Base-by-base conservation (phyloP, 2,888 invertebrate species). In the Stenurella melanura region DNA sequence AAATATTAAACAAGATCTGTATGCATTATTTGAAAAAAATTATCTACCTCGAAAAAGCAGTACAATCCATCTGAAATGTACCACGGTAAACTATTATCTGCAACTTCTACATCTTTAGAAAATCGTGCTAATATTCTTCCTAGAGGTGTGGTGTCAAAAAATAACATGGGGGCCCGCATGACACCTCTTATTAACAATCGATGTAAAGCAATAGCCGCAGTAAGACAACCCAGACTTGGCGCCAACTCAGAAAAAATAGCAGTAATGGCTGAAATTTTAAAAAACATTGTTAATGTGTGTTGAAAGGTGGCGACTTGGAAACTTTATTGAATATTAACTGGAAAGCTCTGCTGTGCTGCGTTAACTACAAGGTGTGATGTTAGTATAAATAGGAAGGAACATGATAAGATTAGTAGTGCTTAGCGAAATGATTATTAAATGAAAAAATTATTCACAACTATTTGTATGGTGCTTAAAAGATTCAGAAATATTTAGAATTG, bases 141-240 rank as follows among this genome's bases (percentile, higher is more conserved):
- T 81, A 93, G 85, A 63, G 96, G 96, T 71, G 95, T 96, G 84
- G 93, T 93, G 89, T 96, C 96, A 90, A 94, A 96, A 91, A 95
- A 93, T 87, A 93, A 92, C 90, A 95, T 92, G 75, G 95, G 95
- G 86, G 93, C 92, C 86, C 91, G 91, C 82, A 95, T 87, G 81
- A 95, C 91, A 86, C 92, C 92, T 74, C 87, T 85, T 86, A 96
- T 90, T 88, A 95, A 90, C 66, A 88, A 87, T 80, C 89, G 87
- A 90, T 94, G 94, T 87, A 94, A 88, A 80, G 88, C 86, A 83
- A 89, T 88, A 80, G 95, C 94, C 83, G 95, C 95, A 82, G 91
- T 90, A 92, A 93, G 91, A 87, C 91, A 91, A 82, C 92, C 92
- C 87, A 92, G 86, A 84, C 90, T 90, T 78, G 92, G 91, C 82